Conservation (phyloP, 92 coral and sea anemone species). For the Epizoanthus stellaris region DNA sequence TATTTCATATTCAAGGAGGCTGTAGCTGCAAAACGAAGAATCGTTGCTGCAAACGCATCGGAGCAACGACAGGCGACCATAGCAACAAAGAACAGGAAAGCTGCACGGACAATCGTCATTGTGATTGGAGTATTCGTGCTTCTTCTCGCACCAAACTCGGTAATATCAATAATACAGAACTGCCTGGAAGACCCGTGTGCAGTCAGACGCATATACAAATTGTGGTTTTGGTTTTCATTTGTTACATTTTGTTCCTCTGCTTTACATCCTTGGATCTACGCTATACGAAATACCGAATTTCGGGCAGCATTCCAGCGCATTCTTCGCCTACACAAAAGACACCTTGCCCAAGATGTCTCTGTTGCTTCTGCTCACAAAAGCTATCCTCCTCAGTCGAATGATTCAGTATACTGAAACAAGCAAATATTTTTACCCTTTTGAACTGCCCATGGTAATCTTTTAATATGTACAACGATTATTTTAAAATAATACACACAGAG, state of each 20-base stretch:
- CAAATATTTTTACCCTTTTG: no score
- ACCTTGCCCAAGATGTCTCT: not conserved
- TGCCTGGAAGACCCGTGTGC: not conserved
- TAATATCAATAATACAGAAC: not conserved
- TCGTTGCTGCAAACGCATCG: not conserved
- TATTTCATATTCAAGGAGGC: constrained; percentile 5
- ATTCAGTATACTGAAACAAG: no score
- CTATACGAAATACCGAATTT: not conserved
- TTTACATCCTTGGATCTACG: not conserved
- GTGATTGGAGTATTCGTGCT: not conserved
- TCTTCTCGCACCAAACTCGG: not conserved
- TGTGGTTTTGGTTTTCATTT: constrained; percentile 16
- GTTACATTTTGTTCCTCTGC: constrained; percentile 2
- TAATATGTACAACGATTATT: no score
- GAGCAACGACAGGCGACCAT: not conserved
- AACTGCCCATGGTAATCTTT: no score
- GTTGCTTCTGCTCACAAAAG: no score
- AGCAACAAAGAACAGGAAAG: not conserved
- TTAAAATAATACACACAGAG: no score
- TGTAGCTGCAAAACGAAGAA: not conserved
- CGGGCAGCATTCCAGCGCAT: not conserved
- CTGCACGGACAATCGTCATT: not conserved
- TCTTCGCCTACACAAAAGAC: not conserved
- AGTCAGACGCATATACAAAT: not conserved
- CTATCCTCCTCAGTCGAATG: no score